Conservation (phyloP, 2,888 invertebrate genomes). For the Noctua fimbriata region DNA sequence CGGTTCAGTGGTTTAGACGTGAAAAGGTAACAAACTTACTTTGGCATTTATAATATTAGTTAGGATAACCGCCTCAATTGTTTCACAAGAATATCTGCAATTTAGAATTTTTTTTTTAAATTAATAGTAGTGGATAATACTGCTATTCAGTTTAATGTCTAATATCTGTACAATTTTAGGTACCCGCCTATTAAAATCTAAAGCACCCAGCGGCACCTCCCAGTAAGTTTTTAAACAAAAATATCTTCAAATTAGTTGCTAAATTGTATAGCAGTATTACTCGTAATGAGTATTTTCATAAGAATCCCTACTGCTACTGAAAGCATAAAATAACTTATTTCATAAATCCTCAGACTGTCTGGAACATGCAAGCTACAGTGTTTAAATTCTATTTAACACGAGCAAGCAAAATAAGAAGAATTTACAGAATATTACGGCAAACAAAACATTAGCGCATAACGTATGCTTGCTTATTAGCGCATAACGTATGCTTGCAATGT, state of each 20-base stretch:
- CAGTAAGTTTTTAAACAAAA: neutral
- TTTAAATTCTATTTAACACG: neutral
- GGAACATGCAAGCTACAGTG: neutral
- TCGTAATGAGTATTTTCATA: neutral
- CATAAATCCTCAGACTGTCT: constrained; percentile 9
- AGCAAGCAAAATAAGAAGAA: neutral
- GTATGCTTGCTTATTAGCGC: neutral
- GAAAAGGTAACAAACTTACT: too few species aligned
- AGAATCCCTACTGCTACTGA: neutral
- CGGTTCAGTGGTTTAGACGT: too few species aligned
- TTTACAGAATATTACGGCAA: neutral
- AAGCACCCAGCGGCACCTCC: neutral
- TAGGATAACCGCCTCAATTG: neutral
- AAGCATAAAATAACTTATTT: constrained; percentile 5
- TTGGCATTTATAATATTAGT: too few species aligned
- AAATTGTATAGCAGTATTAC: neutral
- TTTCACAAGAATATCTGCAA: neutral
- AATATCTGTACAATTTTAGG: neutral
- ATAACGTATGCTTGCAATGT: neutral
- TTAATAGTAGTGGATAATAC: neutral
- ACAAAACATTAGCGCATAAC: neutral
- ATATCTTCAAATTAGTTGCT: neutral
- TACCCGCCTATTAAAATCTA: neutral
- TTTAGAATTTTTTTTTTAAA: neutral
- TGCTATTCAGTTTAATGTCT: neutral